phyloP scores from a whole-genome alignment of 2,888 invertebrate species.

The Oscheius sp. region DNA sequence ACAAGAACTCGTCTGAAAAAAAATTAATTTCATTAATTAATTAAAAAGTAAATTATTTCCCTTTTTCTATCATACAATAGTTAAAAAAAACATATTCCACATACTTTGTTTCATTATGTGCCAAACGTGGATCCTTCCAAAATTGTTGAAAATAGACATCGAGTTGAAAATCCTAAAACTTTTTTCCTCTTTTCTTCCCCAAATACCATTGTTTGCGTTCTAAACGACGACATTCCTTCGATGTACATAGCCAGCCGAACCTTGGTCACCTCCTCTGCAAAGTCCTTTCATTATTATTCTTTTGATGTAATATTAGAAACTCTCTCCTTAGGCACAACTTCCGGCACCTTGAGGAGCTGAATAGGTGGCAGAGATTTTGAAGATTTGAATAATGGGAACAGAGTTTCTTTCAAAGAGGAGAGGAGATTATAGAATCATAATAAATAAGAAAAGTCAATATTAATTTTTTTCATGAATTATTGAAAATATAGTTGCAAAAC shows the following conservation, averaged over 20 bases:
- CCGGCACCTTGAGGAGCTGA: not conserved
- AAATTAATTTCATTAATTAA: too few relatives aligned
- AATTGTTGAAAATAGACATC: constrained; percentile 70
- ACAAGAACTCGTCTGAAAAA: constrained; percentile 50
- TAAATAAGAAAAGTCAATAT: too few relatives aligned
- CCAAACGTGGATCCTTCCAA: constrained; percentile 67
- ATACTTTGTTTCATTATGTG: constrained; percentile 63
- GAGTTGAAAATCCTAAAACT: constrained; percentile 65
- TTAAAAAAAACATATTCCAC: too few relatives aligned
- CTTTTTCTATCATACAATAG: not conserved
- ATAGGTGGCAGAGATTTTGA: not conserved
- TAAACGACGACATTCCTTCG: constrained; percentile 69
- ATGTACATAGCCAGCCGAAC: constrained; percentile 68
- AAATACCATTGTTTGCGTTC: constrained; percentile 68
- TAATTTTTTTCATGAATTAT: too few relatives aligned
- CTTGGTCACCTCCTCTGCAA: constrained; percentile 57
- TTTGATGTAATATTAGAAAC: not conserved
- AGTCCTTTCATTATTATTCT: not conserved
- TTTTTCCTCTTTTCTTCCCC: not conserved
- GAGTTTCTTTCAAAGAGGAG: not conserved
- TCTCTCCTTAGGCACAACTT: not conserved
- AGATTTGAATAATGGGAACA: constrained; percentile 1
- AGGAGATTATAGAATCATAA: not conserved
- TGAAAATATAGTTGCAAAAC: too few relatives aligned
- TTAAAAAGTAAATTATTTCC: not conserved